A percentile compares a stretch with the other conserved stretches of the same genome.
These are phyloP conservation scores for Anabacerthia variegaticeps DNA, from an alignment of 2,797 vertebrate genomes.

Conservation along the genomic window DNA sequence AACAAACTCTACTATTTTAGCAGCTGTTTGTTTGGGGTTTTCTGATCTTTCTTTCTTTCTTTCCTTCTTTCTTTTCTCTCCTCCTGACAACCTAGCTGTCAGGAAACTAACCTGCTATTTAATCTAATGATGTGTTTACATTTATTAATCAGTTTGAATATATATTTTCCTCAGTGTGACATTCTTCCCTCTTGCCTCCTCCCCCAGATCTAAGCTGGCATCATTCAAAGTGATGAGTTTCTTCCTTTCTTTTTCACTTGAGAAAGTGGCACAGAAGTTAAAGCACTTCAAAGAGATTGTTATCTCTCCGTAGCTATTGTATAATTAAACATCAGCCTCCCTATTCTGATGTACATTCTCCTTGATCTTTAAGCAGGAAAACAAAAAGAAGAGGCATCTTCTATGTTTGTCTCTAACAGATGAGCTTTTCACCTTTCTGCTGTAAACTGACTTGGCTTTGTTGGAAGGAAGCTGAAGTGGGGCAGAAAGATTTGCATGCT, in stretches of 20 bases:
- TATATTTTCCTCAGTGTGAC: slow-evolving; percentile 31
- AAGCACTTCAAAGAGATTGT: slow-evolving; percentile 57
- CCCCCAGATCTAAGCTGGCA: slow-evolving; percentile 31
- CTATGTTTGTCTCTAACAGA: not conserved
- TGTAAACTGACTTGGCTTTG: not conserved
- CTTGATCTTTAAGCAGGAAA: slow-evolving; percentile 55
- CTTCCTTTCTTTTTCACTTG: slow-evolving; percentile 14
- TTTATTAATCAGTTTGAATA: slow-evolving; percentile 58
- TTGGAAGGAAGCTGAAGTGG: not conserved
- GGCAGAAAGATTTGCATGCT: not conserved
- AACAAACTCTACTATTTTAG: not conserved
- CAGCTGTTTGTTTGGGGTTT: not conserved
- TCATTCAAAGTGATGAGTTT: slow-evolving; percentile 32
- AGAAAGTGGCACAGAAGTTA: slow-evolving; percentile 46
- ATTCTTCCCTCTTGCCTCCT: not conserved
- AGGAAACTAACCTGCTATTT: slow-evolving; percentile 49
- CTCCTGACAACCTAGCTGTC: slow-evolving; percentile 25
- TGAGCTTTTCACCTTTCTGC: not conserved
- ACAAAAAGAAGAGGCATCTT: slow-evolving; percentile 5
- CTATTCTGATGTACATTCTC: not conserved
- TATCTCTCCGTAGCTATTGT: slow-evolving; percentile 43
- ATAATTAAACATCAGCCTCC: slow-evolving; percentile 51
- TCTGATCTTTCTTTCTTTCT: not conserved
- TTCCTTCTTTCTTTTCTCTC: not conserved
- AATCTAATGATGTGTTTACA: slow-evolving; percentile 56